Evolutionary conservation across 2,797 vertebrate genomes (phyloP).

Genomic region (Dryobates pubescens): DNA sequence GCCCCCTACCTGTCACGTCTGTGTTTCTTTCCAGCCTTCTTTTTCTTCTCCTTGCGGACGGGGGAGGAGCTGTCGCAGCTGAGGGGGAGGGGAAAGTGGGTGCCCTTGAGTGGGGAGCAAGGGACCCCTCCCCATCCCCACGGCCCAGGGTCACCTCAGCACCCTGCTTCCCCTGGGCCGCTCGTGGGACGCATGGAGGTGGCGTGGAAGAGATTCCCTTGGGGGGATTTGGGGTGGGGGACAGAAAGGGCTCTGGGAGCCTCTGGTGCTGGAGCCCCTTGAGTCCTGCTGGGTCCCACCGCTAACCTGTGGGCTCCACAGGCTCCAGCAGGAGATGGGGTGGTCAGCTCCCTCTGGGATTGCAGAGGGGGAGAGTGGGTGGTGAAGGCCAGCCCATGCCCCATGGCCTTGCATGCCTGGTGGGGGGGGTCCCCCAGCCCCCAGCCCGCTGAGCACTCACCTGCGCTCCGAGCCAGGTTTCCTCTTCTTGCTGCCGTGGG

Average conservation of each 20-base stretch:
- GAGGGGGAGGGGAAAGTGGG: not conserved
- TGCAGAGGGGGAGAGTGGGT: not conserved
- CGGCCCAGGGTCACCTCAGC: not conserved
- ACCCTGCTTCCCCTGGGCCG: not conserved
- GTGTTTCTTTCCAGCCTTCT: constrained; percentile 93
- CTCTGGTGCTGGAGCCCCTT: accelerated
- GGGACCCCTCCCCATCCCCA: not conserved
- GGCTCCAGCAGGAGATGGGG: not conserved
- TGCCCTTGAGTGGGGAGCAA: not conserved
- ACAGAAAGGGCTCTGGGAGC: not conserved
- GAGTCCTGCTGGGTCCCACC: not conserved
- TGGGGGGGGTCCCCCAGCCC: not conserved
- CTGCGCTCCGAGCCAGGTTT: constrained; percentile 79
- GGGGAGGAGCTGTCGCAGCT: constrained; percentile 93
- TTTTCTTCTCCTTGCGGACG: constrained; percentile 93
- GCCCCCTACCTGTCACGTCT: constrained; percentile 90
- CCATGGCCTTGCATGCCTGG: accelerated
- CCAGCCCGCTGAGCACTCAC: constrained; percentile 59
- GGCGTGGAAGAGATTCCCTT: accelerated
- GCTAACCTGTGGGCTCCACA: not conserved
- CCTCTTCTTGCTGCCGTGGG: constrained; percentile 79
- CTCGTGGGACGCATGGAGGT: not conserved
- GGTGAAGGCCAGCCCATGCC: not conserved
- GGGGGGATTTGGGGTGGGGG: not conserved
- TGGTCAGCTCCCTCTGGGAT: not conserved